These are phyloP conservation scores for Sebastes steindachneri DNA, from an alignment of 2,797 vertebrate genomes.

Conservation along the genomic window DNA sequence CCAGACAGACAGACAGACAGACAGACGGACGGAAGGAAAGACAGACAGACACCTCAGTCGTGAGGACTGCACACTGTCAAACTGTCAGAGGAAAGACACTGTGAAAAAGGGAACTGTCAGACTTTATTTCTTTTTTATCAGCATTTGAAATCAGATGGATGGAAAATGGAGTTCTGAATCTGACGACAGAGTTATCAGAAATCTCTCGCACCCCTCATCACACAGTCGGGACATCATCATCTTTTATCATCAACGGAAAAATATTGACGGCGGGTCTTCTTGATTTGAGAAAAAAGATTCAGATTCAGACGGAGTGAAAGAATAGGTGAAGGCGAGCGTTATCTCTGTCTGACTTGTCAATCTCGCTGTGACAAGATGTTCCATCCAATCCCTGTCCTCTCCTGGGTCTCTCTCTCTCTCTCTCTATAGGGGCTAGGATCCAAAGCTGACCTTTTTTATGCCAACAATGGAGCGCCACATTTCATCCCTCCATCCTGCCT, in stretches of 20 bases:
- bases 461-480: conserved; percentile 2
- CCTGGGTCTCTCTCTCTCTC: background rate
- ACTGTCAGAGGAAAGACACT: conserved; percentile 53
- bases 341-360: conserved; percentile 49
- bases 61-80: conserved; percentile 57
- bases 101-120: conserved; percentile 53
- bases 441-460: conserved; percentile 43
- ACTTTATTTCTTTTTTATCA: conserved; percentile 19
- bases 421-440: background rate
- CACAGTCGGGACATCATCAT: conserved; percentile 33
- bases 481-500: conserved; percentile 15
- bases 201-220: conserved; percentile 24
- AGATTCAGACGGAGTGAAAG: conserved; percentile 42
- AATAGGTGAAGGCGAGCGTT: conserved; percentile 24
- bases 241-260: conserved; percentile 37
- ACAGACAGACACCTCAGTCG: conserved; percentile 34
- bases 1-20: background rate
- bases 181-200: conserved; percentile 51
- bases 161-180: conserved; percentile 34
- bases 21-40: conserved; percentile 9
- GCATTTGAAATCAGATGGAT: conserved; percentile 41
- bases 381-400: conserved; percentile 13
- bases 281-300: conserved; percentile 13
- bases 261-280: conserved; percentile 32
- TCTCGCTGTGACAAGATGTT: conserved; percentile 51